These are phyloP conservation scores for Eilema sororculum DNA, from an alignment of 2,888 invertebrate genomes.

Conservation along the genomic window DNA sequence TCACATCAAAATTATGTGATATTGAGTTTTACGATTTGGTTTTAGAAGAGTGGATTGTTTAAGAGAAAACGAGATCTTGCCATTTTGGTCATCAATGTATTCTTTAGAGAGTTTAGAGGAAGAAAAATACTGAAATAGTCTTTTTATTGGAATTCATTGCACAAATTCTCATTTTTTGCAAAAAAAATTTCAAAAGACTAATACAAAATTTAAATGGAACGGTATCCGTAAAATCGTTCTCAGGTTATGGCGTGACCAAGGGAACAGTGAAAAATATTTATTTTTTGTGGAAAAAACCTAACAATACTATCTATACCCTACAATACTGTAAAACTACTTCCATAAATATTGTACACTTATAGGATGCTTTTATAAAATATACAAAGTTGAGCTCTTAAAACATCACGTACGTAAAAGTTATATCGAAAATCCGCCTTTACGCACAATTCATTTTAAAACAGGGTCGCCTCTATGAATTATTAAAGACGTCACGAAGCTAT, in stretches of 20 bases:
- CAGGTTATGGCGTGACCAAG: neutral
- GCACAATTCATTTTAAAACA: constrained; percentile 39
- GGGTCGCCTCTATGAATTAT: constrained; percentile 34
- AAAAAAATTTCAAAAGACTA: no score
- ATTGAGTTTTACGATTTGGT: neutral
- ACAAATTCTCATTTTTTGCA: no score
- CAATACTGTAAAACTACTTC: neutral
- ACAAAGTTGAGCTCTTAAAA: constrained; percentile 10
- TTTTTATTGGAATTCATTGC: no score
- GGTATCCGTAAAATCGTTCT: neutral
- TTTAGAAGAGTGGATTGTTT: neutral
- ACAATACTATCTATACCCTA: no score
- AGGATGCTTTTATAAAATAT: neutral
- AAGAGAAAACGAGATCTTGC: no score
- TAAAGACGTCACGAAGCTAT: constrained; percentile 20
- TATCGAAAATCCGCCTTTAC: constrained; percentile 12
- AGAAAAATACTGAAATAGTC: no score
- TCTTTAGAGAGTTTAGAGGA: no score
- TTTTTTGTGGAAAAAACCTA: neutral
- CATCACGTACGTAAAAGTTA: constrained; percentile 4
- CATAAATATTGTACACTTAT: neutral
- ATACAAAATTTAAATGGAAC: no score
- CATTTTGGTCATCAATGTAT: no score
- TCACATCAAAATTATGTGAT: neutral
- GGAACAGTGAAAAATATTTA: neutral